Evolutionary conservation across 2,797 vertebrate genomes (phyloP), one percentile per base, ranked within the genome.

Genomic region (Discoglossus pictus): DNA sequence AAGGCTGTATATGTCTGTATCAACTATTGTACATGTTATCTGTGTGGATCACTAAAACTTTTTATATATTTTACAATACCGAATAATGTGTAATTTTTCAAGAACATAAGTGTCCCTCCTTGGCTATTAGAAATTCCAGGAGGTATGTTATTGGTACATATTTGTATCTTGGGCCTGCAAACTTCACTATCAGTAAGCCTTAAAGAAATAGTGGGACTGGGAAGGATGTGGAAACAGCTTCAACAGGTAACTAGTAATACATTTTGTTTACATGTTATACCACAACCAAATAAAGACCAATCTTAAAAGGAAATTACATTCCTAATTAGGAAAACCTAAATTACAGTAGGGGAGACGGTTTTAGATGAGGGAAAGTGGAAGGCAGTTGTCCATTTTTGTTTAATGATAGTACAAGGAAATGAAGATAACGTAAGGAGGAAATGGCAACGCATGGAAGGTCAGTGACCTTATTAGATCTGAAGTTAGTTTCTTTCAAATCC

Each of bases 321-420:
- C 89, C 87, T 94, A 94, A 94, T 92, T 93, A 93, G 91, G 92
- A 90, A 93, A 91, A 90, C 90, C 92, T 91, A 87, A 87, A 89
- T 89, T 86, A 87, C 91, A 90, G 88, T 84, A 86, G 84, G 80
- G 86, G 90, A 85, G 89, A 90, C 87, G 88, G 89, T 86, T 87
- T 74, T 82, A 87, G 80, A 78, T 78, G 82, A 89, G 84, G 87
- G 88, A 90, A 91, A 88, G 78, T 81, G 82, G 84, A 86, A 85
- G 87, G 88, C 82, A 79, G 89, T 86, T 92, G 90, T 85, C 89
- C 69, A 47, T 85, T 85, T 88, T 80, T 83, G 84, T 87, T 90
- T 91, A 95, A 94, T 90, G 87, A 91, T 92, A 93, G 91, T 86
- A 91, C 89, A 86, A 93, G 91, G 90, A 92, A 92, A 88, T 86